phyloP scores from a whole-genome alignment of 2,797 vertebrate genomes.

The Ispidina lecontei region DNA sequence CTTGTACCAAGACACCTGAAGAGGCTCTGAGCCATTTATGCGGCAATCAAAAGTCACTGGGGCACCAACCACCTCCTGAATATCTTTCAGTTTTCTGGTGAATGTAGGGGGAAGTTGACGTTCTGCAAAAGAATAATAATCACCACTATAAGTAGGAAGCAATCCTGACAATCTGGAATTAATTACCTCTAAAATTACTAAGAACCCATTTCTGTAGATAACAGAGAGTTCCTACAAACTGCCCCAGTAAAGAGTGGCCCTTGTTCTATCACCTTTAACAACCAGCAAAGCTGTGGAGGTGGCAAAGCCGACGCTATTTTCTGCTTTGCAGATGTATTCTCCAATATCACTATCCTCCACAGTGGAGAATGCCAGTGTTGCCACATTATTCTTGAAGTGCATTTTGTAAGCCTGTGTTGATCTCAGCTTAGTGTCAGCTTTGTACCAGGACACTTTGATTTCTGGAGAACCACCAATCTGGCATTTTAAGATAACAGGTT shows the following conservation, averaged over 20 bases:
- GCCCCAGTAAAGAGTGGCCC: conserved; percentile 2
- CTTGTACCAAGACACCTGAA: conserved; percentile 94
- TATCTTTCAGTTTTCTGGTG: conserved; percentile 86
- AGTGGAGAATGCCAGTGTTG: conserved; percentile 84
- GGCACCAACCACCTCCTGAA: conserved; percentile 85
- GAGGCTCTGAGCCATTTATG: conserved; percentile 88
- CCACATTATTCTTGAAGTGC: conserved; percentile 87
- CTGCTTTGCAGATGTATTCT: conserved; percentile 92
- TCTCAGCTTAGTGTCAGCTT: conserved; percentile 89
- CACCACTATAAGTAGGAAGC: conserved; percentile 28
- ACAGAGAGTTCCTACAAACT: neutral
- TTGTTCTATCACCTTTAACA: conserved; percentile 86
- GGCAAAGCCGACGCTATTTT: conserved; percentile 88
- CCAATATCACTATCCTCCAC: conserved; percentile 87
- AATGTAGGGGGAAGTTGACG: conserved; percentile 92
- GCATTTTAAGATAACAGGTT: conserved; percentile 87
- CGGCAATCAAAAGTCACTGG: conserved; percentile 88
- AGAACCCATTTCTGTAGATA: neutral
- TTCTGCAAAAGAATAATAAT: conserved; percentile 82
- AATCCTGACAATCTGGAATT: neutral
- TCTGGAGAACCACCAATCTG: conserved; percentile 92
- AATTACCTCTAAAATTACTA: neutral
- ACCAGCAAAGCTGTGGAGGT: conserved; percentile 87
- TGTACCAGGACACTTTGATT: conserved; percentile 96
- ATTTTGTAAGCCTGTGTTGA: conserved; percentile 86